Evolutionary conservation across 2,113 vertebrate genomes (phyloP).

Genomic region (Trematocara unimaculatum): DNA sequence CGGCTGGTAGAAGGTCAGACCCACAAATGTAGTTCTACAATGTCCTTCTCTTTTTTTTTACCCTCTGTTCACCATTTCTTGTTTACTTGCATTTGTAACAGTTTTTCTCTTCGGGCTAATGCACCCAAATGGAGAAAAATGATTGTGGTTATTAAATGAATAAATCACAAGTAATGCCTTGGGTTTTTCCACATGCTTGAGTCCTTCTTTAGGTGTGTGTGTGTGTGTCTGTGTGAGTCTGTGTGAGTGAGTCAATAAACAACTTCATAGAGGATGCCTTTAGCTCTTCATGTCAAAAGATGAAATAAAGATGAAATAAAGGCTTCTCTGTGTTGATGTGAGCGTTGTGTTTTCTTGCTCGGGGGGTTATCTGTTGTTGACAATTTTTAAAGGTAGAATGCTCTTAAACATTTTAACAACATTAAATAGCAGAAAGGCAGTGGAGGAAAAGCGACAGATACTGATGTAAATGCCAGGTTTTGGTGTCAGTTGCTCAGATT

Average conservation of each 20-base stretch:
- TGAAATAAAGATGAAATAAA: neutral
- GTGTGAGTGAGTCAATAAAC: neutral
- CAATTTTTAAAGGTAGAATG: neutral
- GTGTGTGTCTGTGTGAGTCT: neutral
- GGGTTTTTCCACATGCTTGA: neutral
- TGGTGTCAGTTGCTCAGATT: neutral
- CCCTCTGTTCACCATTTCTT: neutral
- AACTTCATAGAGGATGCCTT: neutral
- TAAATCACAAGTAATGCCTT: conserved; percentile 38
- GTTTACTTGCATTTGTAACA: neutral
- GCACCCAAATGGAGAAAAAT: conserved; percentile 35
- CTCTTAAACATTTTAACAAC: neutral
- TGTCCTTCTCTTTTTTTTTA: neutral
- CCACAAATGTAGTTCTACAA: neutral
- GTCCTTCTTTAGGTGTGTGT: neutral
- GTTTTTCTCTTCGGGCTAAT: conserved; percentile 14
- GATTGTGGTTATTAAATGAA: conserved; percentile 44
- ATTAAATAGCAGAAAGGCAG: neutral
- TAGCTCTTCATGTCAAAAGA: neutral
- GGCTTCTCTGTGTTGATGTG: neutral
- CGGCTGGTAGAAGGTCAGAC: conserved; percentile 9
- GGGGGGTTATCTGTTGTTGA: neutral
- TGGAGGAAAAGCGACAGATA: neutral
- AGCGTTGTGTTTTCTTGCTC: neutral
- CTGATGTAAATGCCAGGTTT: neutral